Evolutionary conservation across 2,888 invertebrate genomes (phyloP).

Genomic region (Drosophila fulvimacula): DNA sequence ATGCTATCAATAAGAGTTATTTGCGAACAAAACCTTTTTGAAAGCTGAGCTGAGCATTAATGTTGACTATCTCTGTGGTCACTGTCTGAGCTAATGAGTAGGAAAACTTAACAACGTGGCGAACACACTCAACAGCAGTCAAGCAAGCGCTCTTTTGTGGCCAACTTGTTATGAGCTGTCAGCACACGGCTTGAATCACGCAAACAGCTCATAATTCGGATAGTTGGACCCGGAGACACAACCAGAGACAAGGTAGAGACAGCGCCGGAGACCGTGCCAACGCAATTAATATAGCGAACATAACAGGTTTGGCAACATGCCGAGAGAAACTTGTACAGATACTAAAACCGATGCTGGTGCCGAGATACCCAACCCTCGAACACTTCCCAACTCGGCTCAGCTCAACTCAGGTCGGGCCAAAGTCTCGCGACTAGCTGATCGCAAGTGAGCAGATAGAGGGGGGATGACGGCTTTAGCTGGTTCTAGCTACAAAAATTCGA

Average conservation of each 20-base stretch:
- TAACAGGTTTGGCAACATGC: conserved; percentile 64
- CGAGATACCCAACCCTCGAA: conserved; percentile 21
- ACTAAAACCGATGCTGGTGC: conserved; percentile 25
- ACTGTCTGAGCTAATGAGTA: conserved; percentile 13
- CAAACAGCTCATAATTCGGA: not conserved
- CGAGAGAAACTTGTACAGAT: conserved; percentile 43
- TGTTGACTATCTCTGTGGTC: conserved; percentile 1
- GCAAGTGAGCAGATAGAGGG: not conserved
- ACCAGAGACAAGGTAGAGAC: not conserved
- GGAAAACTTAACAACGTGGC: conserved; percentile 2
- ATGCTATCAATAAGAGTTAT: conserved; percentile 5
- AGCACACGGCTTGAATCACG: conserved; percentile 4
- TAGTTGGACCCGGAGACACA: not conserved
- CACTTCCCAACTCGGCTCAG: not conserved
- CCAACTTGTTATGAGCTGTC: conserved; percentile 9
- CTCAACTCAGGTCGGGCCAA: conserved; percentile 8
- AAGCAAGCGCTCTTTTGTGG: conserved; percentile 8
- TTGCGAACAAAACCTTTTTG: not conserved
- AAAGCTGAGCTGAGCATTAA: conserved; percentile 14
- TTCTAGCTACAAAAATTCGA: conserved; percentile 44
- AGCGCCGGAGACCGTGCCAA: conserved; percentile 13
- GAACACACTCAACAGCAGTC: not conserved
- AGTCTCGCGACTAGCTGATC: conserved; percentile 34
- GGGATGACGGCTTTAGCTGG: conserved; percentile 4
- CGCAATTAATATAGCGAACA: conserved; percentile 46